Evolutionary conservation across 2,113 vertebrate species (phyloP).

Genomic region (Arothron firmamentum): DNA sequence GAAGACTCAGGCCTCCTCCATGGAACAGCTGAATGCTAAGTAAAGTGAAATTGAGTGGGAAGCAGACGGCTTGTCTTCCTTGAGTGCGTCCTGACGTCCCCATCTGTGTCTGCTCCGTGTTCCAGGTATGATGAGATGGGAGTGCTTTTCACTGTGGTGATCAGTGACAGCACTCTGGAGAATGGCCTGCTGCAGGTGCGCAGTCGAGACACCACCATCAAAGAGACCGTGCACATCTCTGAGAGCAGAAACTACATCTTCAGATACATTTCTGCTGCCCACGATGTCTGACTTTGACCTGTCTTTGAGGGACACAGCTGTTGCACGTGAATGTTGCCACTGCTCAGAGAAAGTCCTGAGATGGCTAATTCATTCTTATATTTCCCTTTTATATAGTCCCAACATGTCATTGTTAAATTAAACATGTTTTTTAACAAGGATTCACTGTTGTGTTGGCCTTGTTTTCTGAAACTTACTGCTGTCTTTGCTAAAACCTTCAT

Average conservation of each 20-base stretch:
- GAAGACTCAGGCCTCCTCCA: slow-evolving; percentile 75
- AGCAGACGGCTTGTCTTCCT: not conserved
- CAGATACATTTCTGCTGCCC: slow-evolving; percentile 81
- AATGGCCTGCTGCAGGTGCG: slow-evolving; percentile 87
- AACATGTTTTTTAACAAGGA: too few relatives aligned
- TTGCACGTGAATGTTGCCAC: too few relatives aligned
- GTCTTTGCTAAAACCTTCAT: too few relatives aligned
- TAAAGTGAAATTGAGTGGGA: slow-evolving; percentile 51
- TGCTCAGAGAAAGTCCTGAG: not conserved
- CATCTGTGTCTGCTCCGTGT: not conserved
- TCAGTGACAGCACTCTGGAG: slow-evolving; percentile 85
- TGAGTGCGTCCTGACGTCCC: not conserved
- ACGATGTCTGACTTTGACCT: slow-evolving; percentile 54
- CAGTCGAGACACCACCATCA: slow-evolving; percentile 89
- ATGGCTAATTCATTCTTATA: not conserved
- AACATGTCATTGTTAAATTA: too few relatives aligned
- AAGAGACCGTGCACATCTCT: slow-evolving; percentile 92
- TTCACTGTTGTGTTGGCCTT: too few relatives aligned
- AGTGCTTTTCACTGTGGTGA: slow-evolving; percentile 83
- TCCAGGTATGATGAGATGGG: slow-evolving; percentile 96
- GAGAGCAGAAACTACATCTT: slow-evolving; percentile 83
- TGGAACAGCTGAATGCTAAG: slow-evolving; percentile 86
- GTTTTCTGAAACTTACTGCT: too few relatives aligned
- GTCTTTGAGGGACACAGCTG: not conserved
- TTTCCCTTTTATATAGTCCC: not conserved